These are phyloP conservation scores for Phylloscopus whistleri DNA, from an alignment of 2,113 vertebrate genomes.

Conservation along the genomic window DNA sequence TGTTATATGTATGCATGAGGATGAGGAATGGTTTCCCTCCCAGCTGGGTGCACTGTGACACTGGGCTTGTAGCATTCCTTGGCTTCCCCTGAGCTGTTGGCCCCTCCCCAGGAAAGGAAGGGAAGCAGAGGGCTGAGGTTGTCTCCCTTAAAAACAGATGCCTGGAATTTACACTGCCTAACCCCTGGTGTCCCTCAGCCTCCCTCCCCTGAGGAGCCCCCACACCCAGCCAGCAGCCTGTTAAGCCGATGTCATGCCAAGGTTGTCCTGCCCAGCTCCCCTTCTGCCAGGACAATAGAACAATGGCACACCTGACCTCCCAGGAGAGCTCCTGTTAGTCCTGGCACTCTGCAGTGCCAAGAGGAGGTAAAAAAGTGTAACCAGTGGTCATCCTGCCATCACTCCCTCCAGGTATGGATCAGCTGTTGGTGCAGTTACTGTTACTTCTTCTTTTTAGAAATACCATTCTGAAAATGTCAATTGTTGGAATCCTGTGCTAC, in stretches of 20 bases:
- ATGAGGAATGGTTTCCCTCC: not conserved
- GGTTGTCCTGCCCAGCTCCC: not conserved
- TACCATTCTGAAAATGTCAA: constrained; percentile 86
- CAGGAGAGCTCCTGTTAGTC: not conserved
- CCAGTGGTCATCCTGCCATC: not conserved
- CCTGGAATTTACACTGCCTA: not conserved
- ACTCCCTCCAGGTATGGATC: not conserved
- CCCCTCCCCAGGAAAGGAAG: not conserved
- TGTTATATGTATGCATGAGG: not conserved
- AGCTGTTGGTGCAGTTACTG: not conserved
- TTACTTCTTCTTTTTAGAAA: constrained; percentile 73
- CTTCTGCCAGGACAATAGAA: not conserved
- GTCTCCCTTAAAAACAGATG: not conserved
- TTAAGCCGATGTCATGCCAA: not conserved
- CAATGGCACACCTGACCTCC: not conserved
- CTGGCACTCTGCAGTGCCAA: not conserved
- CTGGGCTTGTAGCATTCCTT: not conserved
- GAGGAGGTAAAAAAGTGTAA: not conserved
- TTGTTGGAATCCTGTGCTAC: constrained; percentile 90
- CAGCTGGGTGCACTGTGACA: not conserved
- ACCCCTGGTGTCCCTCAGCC: not conserved
- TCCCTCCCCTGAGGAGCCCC: not conserved
- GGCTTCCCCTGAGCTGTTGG: not conserved
- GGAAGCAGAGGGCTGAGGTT: not conserved
- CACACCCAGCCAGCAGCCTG: not conserved